A percentile compares a stretch with the other conserved stretches of the same genome.
phyloP scores from a whole-genome alignment of 2,888 invertebrate genomes.

The Arge pagana region DNA sequence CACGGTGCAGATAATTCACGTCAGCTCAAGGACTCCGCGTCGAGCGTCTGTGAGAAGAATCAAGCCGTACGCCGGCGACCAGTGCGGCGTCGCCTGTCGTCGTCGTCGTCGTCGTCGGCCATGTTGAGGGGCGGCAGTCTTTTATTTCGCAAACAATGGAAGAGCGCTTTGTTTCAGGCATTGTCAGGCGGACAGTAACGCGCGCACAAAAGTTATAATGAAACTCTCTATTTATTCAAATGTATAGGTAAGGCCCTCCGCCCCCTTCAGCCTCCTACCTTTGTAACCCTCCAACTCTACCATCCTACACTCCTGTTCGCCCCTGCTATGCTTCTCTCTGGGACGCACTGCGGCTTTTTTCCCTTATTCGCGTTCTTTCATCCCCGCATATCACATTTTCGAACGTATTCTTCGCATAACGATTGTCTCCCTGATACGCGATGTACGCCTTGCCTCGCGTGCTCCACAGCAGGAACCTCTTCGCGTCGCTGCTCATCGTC shows the following conservation, averaged over 20 bases:
- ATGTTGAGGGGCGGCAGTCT: conserved; percentile 50
- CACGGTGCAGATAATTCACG: conserved; percentile 9
- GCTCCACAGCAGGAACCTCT: conserved; percentile 24
- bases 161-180: conserved; percentile 55
- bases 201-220: conserved; percentile 56
- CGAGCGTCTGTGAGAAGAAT: conserved; percentile 16
- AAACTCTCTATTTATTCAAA: conserved; percentile 57
- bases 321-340: too few relatives aligned
- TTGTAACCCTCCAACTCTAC: conserved; percentile 22
- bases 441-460: conserved; percentile 17
- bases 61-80: conserved; percentile 25
- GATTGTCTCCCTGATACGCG: conserved; percentile 42
- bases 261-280: conserved; percentile 17
- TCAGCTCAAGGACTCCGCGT: conserved; percentile 8
- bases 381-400: conserved; percentile 48
- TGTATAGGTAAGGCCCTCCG: conserved; percentile 47
- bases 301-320: conserved; percentile 18
- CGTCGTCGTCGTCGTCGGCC: conserved; percentile 41
- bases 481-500: conserved; percentile 8
- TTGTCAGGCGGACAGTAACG: conserved; percentile 53
- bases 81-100: conserved; percentile 27
- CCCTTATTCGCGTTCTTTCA: conserved; percentile 52
- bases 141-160: conserved; percentile 56
- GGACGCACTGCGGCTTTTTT: conserved; percentile 35
- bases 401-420: conserved; percentile 44